These are phyloP conservation scores for Pelmatolapia mariae DNA, from an alignment of 2,113 vertebrate species.

Conservation along the genomic window DNA sequence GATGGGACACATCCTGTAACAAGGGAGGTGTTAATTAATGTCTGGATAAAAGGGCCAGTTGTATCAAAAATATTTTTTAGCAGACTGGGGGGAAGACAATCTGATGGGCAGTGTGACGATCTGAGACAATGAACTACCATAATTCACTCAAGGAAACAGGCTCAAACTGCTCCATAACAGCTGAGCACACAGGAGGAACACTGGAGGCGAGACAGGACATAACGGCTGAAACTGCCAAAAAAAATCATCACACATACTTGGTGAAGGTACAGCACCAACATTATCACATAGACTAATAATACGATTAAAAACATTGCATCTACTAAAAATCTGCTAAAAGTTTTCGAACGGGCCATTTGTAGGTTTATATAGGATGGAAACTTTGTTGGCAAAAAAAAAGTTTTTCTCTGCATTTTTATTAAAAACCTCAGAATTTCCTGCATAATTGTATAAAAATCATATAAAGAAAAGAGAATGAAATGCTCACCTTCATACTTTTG, in stretches of 20 bases:
- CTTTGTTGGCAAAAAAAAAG: neutral
- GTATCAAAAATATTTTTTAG: neutral
- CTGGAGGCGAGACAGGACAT: neutral
- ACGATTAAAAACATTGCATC: neutral
- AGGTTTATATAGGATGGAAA: neutral
- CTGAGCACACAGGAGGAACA: neutral
- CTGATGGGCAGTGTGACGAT: neutral
- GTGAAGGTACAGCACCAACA: neutral
- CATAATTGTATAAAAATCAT: neutral
- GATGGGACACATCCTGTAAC: neutral
- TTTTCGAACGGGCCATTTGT: rapidly evolving
- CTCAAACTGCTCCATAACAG: neutral
- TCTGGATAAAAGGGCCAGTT: neutral
- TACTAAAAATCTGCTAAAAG: neutral
- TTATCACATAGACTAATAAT: neutral
- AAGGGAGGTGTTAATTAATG: neutral
- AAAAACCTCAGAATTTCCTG: neutral
- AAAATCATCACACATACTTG: neutral
- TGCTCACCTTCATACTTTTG: neutral
- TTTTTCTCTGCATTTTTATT: neutral
- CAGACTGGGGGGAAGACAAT: neutral
- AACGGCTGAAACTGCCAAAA: rapidly evolving
- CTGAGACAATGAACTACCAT: neutral
- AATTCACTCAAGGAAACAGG: neutral
- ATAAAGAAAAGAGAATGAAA: neutral